A percentile compares a stretch with the other conserved stretches of the same genome.
phyloP scores from a whole-genome alignment of 2,113 vertebrate genomes.

The Eclectus roratus region DNA sequence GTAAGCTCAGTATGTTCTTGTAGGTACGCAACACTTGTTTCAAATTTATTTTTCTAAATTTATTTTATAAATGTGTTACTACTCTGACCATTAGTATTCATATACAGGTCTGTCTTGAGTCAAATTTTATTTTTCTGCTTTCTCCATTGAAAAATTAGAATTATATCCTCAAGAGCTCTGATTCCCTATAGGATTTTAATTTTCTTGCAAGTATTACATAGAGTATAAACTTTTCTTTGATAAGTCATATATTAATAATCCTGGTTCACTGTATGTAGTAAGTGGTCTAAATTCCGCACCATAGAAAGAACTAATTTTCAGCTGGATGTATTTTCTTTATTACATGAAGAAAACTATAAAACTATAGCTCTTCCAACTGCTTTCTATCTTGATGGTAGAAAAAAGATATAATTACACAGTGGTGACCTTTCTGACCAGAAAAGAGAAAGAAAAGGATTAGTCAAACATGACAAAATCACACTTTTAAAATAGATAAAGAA shows the following conservation, averaged over 20 bases:
- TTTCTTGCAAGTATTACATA: background rate
- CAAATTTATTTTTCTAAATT: background rate
- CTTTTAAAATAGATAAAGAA: background rate
- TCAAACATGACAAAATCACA: background rate
- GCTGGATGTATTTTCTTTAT: background rate
- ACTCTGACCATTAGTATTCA: background rate
- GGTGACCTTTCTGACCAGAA: background rate
- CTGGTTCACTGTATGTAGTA: background rate
- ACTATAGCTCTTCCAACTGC: background rate
- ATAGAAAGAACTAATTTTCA: background rate
- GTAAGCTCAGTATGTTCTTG: background rate
- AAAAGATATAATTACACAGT: background rate
- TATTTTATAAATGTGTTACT: background rate
- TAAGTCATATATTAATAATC: background rate
- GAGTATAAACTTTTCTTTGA: background rate
- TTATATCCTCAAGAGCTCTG: background rate
- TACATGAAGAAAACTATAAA: background rate
- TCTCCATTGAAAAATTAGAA: background rate
- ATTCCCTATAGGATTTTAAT: background rate
- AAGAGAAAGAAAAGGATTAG: background rate
- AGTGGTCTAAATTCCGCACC: background rate
- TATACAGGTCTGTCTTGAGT: background rate
- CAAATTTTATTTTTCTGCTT: background rate
- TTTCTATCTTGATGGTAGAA: background rate
- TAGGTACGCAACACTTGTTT: background rate